Evolutionary conservation across 2,888 invertebrate species (phyloP), one percentile per base, ranked within the genome.

Genomic region (Colletes collaris): DNA sequence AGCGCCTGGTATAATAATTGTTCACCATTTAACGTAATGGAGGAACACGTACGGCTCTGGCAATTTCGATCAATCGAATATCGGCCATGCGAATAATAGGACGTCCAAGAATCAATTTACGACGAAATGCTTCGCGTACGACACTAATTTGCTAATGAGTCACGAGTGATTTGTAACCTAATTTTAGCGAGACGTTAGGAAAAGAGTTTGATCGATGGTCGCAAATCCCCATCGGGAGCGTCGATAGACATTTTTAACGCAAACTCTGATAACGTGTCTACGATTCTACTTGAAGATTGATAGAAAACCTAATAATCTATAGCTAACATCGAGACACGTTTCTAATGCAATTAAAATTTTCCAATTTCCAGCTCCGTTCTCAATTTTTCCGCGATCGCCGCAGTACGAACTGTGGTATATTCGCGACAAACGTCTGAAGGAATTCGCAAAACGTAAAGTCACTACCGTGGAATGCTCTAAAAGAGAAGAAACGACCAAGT

Each of bases 1-100:
- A 75, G 66, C 80, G 81, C 81, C 83, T 80, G 70, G 72, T 67
- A 75, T 83, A 82, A 86, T 87, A 88, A 87, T 88, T 81, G 82
- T 78, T 79, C 60, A 19, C 63, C 75, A 82, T 67, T 88, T 81
- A 77, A 77, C 65, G 68, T 81, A 82, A 86, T 76, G 56, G 67
- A 66, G 66, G 66, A 65, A 55, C 68, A 69, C 60, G 69, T 66
- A 73, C 64, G 64, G 66, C 37, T 16, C 60, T 11, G 56, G 69
- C 70, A 83, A 85, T 87, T 85, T 86, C 77, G 81, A 73, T 62
- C 84, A 82, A 86, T 86, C 82, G 78, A 83, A 80, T 76, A 68
- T 77, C 69, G 76, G 49, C 60, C 72, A 60, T 50, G 69, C 65
- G 52, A 82, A 53, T 71, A 73, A 79, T 80, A 46, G 69, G 37